Evolutionary conservation across 2,113 vertebrate genomes (phyloP).

Genomic region (Carassius carassius): DNA sequence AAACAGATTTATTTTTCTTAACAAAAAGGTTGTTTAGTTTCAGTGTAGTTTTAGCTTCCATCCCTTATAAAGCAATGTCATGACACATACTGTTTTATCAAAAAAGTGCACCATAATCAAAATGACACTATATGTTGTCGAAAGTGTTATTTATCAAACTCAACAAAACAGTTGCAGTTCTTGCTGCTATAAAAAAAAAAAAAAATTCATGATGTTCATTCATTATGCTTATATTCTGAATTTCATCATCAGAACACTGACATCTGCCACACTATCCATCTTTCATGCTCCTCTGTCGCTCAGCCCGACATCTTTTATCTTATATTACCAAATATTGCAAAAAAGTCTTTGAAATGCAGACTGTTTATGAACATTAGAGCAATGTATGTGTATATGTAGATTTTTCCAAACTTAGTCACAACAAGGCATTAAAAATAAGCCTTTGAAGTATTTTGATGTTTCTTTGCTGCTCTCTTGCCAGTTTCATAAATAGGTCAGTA

Average conservation of each 20-base stretch:
- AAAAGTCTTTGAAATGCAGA: background rate
- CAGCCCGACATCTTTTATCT: background rate
- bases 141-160: background rate
- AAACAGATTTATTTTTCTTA: background rate
- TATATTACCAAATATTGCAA: background rate
- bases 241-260: background rate
- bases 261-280: background rate
- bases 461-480: constrained; percentile 75
- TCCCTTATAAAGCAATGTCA: background rate
- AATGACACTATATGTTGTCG: background rate
- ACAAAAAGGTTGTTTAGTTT: background rate
- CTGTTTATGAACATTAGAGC: constrained; percentile 45
- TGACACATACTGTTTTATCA: background rate
- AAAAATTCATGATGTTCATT: background rate
- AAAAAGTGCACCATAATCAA: background rate
- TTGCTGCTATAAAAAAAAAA: background rate
- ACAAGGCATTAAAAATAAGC: constrained; percentile 74
- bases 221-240: background rate
- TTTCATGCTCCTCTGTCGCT: background rate
- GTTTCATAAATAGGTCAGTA: constrained; percentile 81
- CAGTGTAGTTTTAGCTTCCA: background rate
- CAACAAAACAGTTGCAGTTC: background rate
- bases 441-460: constrained; percentile 82
- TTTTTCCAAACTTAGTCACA: constrained; percentile 69
- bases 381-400: constrained; percentile 17